Conservation (phyloP, 2,888 invertebrate species). For the Drosophila putrida region DNA sequence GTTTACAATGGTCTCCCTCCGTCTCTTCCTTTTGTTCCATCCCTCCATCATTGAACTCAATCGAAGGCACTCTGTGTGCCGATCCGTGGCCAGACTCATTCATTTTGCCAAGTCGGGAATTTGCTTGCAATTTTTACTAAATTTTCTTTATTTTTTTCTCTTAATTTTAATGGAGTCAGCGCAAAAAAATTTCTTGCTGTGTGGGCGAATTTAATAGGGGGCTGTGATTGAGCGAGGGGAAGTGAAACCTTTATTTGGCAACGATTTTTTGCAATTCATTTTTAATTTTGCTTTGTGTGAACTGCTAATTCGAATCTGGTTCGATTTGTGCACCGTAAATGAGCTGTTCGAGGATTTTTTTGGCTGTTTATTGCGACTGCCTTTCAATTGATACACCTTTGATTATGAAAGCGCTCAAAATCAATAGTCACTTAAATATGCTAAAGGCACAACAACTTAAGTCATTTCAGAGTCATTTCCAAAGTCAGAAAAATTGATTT, state of each 20-base stretch:
- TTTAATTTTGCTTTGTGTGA: conserved; percentile 59
- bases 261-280: conserved; percentile 65
- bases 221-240: not conserved
- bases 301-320: conserved; percentile 38
- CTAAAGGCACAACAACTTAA: too few relatives aligned
- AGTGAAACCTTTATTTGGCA: conserved; percentile 38
- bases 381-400: too few relatives aligned
- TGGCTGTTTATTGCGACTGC: too few relatives aligned
- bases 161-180: conserved; percentile 75
- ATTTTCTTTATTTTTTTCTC: conserved; percentile 21
- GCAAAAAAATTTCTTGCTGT: conserved; percentile 69
- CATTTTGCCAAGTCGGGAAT: conserved; percentile 67
- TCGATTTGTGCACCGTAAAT: conserved; percentile 5
- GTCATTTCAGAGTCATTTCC: too few relatives aligned
- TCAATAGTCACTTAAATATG: too few relatives aligned
- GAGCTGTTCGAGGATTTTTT: not conserved
- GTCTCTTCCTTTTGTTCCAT: not conserved
- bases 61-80: conserved; percentile 57
- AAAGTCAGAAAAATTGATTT: too few relatives aligned
- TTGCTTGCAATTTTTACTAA: conserved; percentile 64
- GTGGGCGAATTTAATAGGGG: conserved; percentile 45
- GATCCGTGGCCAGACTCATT: conserved; percentile 68
- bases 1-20: conserved; percentile 60
- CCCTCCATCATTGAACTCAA: conserved; percentile 63
- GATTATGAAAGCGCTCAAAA: too few relatives aligned